These are phyloP conservation scores for Acanthosepion pharaonis DNA, from an alignment of 2,888 invertebrate genomes.

Conservation along the genomic window DNA sequence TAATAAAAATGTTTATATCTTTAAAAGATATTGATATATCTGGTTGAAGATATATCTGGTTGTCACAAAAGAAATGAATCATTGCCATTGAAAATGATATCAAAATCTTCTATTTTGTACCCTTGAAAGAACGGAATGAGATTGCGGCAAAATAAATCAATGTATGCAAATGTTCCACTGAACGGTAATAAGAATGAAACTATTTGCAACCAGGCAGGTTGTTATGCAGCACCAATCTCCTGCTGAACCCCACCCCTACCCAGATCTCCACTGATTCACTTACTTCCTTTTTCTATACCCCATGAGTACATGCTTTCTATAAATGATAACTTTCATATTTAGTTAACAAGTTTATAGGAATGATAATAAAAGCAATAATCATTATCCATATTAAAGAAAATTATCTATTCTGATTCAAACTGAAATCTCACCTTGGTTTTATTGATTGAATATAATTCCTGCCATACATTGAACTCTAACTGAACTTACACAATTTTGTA, in stretches of 20 bases:
- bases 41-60: neutral
- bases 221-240: neutral
- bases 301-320: too few relatives aligned
- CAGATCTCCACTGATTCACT: neutral
- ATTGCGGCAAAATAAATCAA: conserved; percentile 2
- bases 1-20: too few relatives aligned
- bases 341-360: neutral
- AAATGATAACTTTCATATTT: too few relatives aligned
- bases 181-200: neutral
- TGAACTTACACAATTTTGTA: too few relatives aligned
- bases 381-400: too few relatives aligned
- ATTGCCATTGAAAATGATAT: neutral
- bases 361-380: neutral
- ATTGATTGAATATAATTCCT: too few relatives aligned
- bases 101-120: neutral
- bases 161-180: neutral
- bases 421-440: too few relatives aligned
- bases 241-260: neutral
- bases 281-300: neutral
- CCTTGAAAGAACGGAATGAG: neutral
- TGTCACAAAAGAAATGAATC: neutral
- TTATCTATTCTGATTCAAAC: too few relatives aligned
- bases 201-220: neutral
- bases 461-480: too few relatives aligned
- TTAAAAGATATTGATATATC: too few relatives aligned